Evolutionary conservation across 2,888 invertebrate species (phyloP).

Genomic region (Nineta flava): DNA sequence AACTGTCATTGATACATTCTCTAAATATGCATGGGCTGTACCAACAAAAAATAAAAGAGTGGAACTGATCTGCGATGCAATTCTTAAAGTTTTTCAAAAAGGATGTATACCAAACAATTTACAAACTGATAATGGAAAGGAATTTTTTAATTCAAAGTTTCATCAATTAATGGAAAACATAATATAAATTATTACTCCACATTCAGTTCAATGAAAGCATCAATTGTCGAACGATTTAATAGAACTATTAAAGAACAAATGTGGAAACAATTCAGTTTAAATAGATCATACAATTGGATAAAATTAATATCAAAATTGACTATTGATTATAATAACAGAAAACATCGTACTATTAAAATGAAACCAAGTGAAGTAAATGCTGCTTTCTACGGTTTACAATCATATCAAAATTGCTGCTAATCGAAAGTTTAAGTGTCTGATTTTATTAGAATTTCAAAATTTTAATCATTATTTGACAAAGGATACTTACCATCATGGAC

Average conservation of each 20-base stretch:
- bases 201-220: background rate
- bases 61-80: no score
- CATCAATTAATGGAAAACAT: slow-evolving; percentile 14
- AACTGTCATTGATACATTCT: no score
- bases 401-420: no score
- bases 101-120: slow-evolving; percentile 13
- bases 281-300: slow-evolving; percentile 18
- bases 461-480: slow-evolving; percentile 17
- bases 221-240: slow-evolving; percentile 15
- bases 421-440: no score
- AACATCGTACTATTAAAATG: no score
- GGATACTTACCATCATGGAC: slow-evolving; percentile 20
- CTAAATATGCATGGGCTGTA: no score
- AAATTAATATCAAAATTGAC: slow-evolving; percentile 3
- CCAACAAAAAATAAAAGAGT: no score
- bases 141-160: slow-evolving; percentile 18
- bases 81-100: no score
- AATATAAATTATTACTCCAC: background rate
- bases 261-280: slow-evolving; percentile 18
- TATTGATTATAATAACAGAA: background rate
- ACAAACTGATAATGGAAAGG: slow-evolving; percentile 19
- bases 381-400: no score
- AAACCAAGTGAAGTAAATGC: no score
- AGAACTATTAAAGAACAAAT: slow-evolving; percentile 15
- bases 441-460: no score